A percentile compares a stretch with the other conserved stretches of the same genome.
Conservation (phyloP, 2,888 invertebrate genomes). For the Drosophila austrosaltans region DNA sequence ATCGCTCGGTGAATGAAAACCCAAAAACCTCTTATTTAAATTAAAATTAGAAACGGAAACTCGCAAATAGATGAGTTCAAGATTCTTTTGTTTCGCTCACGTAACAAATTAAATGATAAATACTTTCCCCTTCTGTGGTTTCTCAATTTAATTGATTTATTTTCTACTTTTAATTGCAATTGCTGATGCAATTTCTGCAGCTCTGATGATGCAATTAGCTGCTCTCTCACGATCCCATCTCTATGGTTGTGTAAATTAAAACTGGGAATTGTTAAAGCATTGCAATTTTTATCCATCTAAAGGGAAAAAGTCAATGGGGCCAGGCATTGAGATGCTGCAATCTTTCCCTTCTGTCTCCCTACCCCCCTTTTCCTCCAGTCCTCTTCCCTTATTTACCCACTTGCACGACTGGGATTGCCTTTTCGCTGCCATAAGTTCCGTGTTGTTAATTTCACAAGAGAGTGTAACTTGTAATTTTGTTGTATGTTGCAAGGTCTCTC, state of each 20-base stretch:
- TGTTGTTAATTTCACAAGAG: conserved; percentile 79
- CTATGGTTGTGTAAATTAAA: background rate
- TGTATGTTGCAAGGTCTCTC: conserved; percentile 55
- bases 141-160: too few species aligned
- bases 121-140: too few species aligned
- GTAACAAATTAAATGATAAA: too few species aligned
- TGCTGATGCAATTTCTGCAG: background rate
- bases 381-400: conserved; percentile 1
- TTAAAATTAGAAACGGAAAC: too few species aligned
- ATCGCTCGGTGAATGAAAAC: too few species aligned
- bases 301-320: conserved; percentile 65
- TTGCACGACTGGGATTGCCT: background rate
- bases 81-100: too few species aligned
- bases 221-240: background rate
- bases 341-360: too few species aligned
- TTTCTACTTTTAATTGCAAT: background rate
- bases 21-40: too few species aligned
- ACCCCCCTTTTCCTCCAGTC: too few species aligned
- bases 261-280: conserved; percentile 12
- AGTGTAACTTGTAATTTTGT: conserved; percentile 74
- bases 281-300: conserved; percentile 26
- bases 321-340: conserved; percentile 14
- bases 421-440: conserved; percentile 75
- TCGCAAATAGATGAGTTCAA: too few species aligned
- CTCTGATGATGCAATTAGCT: background rate